Conservation (phyloP, 2,888 invertebrate species). For the Tachina fera region DNA sequence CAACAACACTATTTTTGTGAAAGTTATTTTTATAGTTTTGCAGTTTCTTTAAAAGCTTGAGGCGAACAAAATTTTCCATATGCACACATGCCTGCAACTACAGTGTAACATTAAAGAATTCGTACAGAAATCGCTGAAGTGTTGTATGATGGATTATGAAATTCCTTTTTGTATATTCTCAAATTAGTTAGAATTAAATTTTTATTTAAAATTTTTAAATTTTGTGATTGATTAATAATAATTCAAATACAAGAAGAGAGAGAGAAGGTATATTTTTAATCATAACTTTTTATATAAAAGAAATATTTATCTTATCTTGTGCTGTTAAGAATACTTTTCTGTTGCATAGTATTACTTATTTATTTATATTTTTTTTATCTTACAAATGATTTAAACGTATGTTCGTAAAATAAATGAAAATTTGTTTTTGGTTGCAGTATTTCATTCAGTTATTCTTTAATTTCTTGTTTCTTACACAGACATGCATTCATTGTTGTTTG, state of each 20-base stretch:
- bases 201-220: no score
- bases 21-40: constrained; percentile 51
- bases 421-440: background rate
- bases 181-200: no score
- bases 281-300: no score
- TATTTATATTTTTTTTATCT: constrained; percentile 1
- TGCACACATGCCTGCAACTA: background rate
- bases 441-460: background rate
- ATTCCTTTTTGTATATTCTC: background rate
- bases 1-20: constrained; percentile 23
- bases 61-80: constrained; percentile 6
- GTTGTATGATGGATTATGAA: no score
- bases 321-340: background rate
- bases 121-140: no score
- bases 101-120: background rate
- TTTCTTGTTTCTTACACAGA: background rate
- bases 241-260: no score
- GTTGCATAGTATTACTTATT: background rate
- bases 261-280: no score
- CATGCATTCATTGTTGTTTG: no score
- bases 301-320: no score
- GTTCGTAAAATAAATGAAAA: background rate
- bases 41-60: constrained; percentile 37
- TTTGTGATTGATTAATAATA: no score
- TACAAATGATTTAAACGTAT: background rate